Evolutionary conservation across 2,888 invertebrate genomes (phyloP).

Genomic region (Capitulum mitella): DNA sequence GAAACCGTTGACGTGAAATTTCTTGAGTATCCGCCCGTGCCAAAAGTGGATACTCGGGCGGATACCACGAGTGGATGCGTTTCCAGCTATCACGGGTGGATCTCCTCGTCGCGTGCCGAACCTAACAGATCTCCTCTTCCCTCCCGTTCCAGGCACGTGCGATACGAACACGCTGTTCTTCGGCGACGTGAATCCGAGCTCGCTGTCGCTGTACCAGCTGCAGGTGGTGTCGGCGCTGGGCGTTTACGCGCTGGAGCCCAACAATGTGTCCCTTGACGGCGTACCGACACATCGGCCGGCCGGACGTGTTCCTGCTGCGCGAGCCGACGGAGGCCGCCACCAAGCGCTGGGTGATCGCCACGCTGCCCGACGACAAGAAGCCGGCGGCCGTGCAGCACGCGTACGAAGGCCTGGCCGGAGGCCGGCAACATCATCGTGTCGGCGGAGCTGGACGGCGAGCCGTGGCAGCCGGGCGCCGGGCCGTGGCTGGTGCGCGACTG

Average conservation of each 20-base stretch:
- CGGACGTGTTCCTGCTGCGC: not conserved
- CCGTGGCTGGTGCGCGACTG: not conserved
- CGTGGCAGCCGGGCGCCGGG: not conserved
- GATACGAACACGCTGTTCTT: not conserved
- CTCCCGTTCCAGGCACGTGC: not conserved
- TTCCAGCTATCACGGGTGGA: too few species aligned
- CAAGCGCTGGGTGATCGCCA: not conserved
- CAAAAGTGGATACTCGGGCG: too few species aligned
- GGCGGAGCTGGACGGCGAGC: not conserved
- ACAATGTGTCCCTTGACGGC: not conserved
- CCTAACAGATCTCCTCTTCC: too few species aligned
- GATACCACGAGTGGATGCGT: too few species aligned
- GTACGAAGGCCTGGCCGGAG: constrained; percentile 12
- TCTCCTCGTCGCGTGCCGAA: too few species aligned
- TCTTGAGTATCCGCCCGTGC: too few species aligned
- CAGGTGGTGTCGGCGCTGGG: not conserved
- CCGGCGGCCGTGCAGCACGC: not conserved
- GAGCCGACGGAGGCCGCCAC: not conserved
- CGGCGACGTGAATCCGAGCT: not conserved
- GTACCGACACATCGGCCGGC: not conserved
- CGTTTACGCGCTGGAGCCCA: not conserved
- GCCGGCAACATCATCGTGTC: not conserved
- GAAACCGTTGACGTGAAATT: too few species aligned
- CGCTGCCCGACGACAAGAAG: constrained; percentile 4
- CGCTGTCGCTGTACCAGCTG: not conserved